phyloP scores from a whole-genome alignment of 2,113 vertebrate species.

The Mystacornis crossleyi region DNA sequence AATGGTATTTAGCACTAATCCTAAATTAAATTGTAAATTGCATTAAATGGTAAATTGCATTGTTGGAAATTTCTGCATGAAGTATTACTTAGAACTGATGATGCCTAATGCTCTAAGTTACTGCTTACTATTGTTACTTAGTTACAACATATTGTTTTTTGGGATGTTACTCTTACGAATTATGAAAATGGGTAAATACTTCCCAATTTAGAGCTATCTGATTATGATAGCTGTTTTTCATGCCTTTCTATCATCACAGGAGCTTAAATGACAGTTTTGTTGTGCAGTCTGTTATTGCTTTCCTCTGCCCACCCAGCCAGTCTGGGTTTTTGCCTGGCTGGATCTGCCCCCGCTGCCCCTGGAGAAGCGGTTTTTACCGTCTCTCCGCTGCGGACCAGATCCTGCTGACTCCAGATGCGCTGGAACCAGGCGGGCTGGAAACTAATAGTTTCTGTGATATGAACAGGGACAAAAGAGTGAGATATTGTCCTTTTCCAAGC shows the following conservation, averaged over 20 bases:
- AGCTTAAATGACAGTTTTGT: not conserved
- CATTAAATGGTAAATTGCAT: not conserved
- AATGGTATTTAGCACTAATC: not conserved
- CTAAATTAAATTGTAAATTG: not conserved
- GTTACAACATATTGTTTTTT: not conserved
- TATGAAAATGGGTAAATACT: not conserved
- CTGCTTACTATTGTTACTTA: not conserved
- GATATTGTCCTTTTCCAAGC: no score
- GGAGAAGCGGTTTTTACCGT: no score
- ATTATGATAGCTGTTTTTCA: not conserved
- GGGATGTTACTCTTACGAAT: not conserved
- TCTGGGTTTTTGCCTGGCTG: no score
- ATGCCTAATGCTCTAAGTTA: not conserved
- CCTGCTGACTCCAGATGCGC: no score
- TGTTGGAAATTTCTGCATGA: not conserved
- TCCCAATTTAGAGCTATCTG: not conserved
- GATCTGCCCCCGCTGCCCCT: no score
- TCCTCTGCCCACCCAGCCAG: no score
- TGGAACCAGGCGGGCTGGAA: no score
- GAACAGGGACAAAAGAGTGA: no score
- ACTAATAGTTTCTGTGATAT: no score
- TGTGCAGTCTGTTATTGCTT: no score
- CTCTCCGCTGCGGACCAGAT: no score
- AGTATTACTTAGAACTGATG: not conserved
- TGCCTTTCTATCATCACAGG: not conserved